Conservation (phyloP, 2,888 invertebrate genomes). For the Epirrita christyi region DNA sequence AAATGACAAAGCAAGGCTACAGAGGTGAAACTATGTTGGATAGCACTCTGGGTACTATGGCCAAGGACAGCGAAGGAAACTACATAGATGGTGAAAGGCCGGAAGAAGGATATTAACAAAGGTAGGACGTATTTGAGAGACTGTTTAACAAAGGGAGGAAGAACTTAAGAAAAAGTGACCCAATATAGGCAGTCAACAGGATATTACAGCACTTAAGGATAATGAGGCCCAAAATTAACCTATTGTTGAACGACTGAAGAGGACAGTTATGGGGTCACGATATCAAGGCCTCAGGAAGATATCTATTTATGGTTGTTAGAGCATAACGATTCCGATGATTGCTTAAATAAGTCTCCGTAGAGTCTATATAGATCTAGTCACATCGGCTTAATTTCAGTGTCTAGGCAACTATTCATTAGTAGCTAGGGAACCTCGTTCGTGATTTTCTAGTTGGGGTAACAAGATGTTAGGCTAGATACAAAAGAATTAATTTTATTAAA, state of each 20-base stretch:
- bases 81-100: neutral
- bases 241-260: conserved; percentile 29
- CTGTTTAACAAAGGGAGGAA: conserved; percentile 2
- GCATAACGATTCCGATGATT: conserved; percentile 4
- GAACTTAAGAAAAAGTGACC: conserved; percentile 14
- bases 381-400: no score
- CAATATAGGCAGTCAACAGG: conserved; percentile 26
- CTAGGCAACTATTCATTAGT: no score
- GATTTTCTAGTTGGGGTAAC: no score
- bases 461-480: no score
- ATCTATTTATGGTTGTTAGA: conserved; percentile 6
- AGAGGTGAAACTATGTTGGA: neutral
- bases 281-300: conserved; percentile 22
- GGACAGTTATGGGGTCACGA: conserved; percentile 29
- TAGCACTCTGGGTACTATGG: no score
- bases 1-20: neutral
- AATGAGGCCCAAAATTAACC: conserved; percentile 34
- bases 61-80: neutral
- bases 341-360: neutral
- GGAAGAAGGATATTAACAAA: neutral
- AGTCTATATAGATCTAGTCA: no score
- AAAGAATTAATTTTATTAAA: no score
- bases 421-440: no score
- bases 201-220: conserved; percentile 36
- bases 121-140: neutral